Evolutionary conservation across 2,888 invertebrate genomes (phyloP).

Genomic region (Eueremaeus valkanovi): DNA sequence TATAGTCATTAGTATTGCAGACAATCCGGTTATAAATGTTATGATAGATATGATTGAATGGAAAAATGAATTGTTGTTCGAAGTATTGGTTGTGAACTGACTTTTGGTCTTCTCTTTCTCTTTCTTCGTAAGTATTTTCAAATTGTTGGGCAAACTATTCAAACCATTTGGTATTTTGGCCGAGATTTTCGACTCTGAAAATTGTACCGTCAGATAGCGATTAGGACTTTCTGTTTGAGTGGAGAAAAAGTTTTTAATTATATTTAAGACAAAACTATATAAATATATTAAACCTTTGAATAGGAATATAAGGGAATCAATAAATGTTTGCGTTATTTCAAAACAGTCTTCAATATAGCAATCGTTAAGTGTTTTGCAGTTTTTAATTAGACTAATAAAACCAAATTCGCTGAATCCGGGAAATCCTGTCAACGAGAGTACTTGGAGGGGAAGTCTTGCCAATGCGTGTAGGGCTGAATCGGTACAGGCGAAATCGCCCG

Average conservation of each 20-base stretch:
- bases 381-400: neutral
- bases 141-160: neutral
- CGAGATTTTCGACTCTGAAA: neutral
- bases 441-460: constrained; percentile 29
- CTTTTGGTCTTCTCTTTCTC: neutral
- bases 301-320: neutral
- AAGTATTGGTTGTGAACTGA: neutral
- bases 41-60: neutral
- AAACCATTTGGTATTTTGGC: constrained; percentile 7
- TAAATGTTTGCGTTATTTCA: constrained; percentile 17
- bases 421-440: constrained; percentile 8
- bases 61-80: neutral
- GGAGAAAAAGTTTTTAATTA: neutral
- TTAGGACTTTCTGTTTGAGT: constrained; percentile 5
- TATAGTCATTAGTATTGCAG: neutral
- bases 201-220: neutral
- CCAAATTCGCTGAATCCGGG: constrained; percentile 21
- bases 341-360: constrained; percentile 37
- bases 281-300: neutral
- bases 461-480: neutral
- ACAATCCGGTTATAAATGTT: constrained; percentile 5
- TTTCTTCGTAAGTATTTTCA: neutral
- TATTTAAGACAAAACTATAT: neutral
- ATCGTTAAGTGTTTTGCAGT: neutral
- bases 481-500: constrained; percentile 4